Conservation (phyloP, 2,888 invertebrate species). For the Synanthedon myopaeformis region DNA sequence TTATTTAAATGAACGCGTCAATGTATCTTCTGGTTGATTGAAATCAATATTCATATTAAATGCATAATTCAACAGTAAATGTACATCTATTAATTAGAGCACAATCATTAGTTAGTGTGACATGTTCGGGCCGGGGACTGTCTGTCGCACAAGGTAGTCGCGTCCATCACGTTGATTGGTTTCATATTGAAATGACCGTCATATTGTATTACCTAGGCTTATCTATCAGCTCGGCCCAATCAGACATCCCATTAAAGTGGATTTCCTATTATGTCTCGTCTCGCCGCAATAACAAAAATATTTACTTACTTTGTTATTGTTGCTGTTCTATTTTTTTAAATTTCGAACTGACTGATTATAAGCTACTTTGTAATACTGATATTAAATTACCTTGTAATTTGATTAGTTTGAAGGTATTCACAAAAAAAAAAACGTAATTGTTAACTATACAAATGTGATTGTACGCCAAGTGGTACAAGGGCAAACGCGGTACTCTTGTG, state of each 20-base stretch:
- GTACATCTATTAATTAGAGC: constrained; percentile 40
- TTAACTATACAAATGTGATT: constrained; percentile 37
- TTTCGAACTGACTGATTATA: too few relatives aligned
- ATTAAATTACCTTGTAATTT: too few relatives aligned
- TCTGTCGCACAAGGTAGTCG: constrained; percentile 11
- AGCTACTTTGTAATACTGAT: too few relatives aligned
- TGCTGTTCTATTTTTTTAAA: too few relatives aligned
- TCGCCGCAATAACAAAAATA: constrained; percentile 8
- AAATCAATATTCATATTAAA: background rate
- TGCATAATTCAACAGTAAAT: background rate
- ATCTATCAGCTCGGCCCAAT: constrained; percentile 21
- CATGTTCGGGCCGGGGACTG: constrained; percentile 25
- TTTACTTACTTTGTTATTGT: background rate
- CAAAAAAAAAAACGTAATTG: constrained; percentile 19
- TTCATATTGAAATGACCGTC: constrained; percentile 45
- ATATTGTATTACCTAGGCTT: constrained; percentile 27
- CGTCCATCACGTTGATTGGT: constrained; percentile 52
- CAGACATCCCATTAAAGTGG: constrained; percentile 24
- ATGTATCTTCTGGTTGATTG: too few relatives aligned
- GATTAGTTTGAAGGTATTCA: background rate
- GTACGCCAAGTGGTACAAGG: constrained; percentile 52
- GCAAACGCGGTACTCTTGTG: constrained; percentile 9
- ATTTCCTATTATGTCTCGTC: constrained; percentile 20
- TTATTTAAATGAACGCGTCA: too few relatives aligned
- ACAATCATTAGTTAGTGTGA: constrained; percentile 36